Conservation (phyloP, 1,140 invertebrate species). For the Gonioctena quinquepunctata region DNA sequence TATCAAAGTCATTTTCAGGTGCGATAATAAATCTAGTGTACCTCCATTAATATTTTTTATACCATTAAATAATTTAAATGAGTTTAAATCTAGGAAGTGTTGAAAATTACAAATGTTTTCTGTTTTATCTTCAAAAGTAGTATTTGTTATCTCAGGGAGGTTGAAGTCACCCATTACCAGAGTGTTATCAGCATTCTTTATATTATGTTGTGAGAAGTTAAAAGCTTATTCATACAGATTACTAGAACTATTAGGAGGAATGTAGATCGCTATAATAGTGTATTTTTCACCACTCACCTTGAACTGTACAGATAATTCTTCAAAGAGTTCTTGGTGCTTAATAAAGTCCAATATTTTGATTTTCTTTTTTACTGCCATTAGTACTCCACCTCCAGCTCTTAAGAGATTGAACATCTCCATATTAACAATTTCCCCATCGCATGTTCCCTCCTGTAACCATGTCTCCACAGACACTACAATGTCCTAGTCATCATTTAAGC, state of each 20-base stretch:
- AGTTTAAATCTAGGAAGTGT: background rate
- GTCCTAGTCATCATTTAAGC: background rate
- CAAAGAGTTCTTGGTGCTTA: background rate
- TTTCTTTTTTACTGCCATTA: background rate
- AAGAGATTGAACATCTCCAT: background rate
- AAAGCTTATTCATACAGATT: background rate
- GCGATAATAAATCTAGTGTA: background rate
- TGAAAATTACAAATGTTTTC: background rate
- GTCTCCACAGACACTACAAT: background rate
- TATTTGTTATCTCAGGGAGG: background rate
- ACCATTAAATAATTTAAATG: background rate
- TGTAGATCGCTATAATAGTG: background rate
- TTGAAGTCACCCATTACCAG: background rate
- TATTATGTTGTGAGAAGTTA: background rate
- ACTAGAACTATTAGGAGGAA: background rate
- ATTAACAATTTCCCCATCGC: background rate
- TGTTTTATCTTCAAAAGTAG: background rate
- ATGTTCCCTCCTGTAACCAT: background rate
- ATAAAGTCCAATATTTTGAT: background rate
- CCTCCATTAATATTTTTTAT: background rate
- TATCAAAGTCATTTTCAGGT: background rate
- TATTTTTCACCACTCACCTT: slow-evolving; percentile 4
- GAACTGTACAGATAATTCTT: background rate
- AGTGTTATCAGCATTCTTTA: background rate
- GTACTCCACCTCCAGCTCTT: background rate